Evolutionary conservation across 1,140 invertebrate species (phyloP), one percentile per base, ranked within the genome.

Genomic region (Drosophila simulans): DNA sequence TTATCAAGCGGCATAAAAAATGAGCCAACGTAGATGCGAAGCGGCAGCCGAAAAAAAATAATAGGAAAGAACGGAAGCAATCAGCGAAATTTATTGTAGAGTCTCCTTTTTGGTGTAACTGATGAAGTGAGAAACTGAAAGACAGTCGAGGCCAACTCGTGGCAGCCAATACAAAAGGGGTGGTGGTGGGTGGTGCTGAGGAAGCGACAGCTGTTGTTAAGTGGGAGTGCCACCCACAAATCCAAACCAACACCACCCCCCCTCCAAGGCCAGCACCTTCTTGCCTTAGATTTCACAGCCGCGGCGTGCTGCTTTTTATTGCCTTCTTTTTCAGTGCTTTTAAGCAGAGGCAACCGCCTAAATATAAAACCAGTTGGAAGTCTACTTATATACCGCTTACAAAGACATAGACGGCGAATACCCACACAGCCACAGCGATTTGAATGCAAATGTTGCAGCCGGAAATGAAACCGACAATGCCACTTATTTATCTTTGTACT

Each of bases 401-500:
- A 86, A 11, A 20, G 15, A 57, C 39, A 63, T 20, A 42, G 15
- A 15, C 40, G 15, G 42, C 17, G 43, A 5, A 31, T 37, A 55
- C 7, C 57, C 37, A 65, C 22, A 56, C 54, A 58, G 25, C 40
- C 48, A 52, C 45, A 75, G 55, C 75, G 80, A 89, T 89, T 89
- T 80, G 77, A 64, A 89, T 89, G 84, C 84, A 89, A 89, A 89
- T 89, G 84, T 75, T 80, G 78, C 72, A 84, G 79, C 85, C 76
- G 85, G 84, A 89, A 89, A 89, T 89, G 84, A 89, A 89, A 89
- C 85, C 84, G 85, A 90, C 85, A 89, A 89, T 84, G 84, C 84
- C 83, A 88, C 83, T 88, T 88, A 88, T 88, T 88, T 89, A 88
- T 88, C 83, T 88, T 89, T 89, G 76, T 88, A 89, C 84, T 88